Base-by-base conservation (phyloP, 2,888 invertebrate genomes). In the Drosophila kanekoi region DNA sequence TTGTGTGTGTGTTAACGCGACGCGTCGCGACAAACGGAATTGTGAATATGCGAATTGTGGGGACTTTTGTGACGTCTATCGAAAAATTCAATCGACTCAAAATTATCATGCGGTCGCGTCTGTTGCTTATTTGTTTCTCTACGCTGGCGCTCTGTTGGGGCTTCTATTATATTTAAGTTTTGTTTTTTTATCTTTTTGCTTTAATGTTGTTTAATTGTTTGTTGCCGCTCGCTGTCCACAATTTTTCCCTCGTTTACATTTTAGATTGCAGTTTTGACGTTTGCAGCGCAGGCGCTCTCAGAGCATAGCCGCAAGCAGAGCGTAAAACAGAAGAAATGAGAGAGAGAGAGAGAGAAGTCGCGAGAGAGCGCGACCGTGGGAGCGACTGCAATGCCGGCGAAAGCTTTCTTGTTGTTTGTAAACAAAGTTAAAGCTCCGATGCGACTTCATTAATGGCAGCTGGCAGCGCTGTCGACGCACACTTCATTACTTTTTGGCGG, bases 221-320 rank as follows among this genome's bases (percentile, higher is more conserved):
- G 56, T 41, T 48, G 58, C 44, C 48, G 44, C 56, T 49, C 59
- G 69, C 52, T 62, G 68, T 74, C 64, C 61, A 67, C 65, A 70
- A 74, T 64, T 83, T 77, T 70, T 71, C 78, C 49, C 69, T 87
- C 78, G 87, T 72, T 84, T 76, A 79, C 78, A 83, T 73, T 87
- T 65, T 77, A 51, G 68, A 72, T 59, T 86, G 81, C 84, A 83
- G 72, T 83, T 84, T 83, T 84, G 84, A 84, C 84, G 61, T 70
- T 86, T 88, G 69, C 43, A 52, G 89, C 89, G 84, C 89, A 78
- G 48, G 87, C 84, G 84, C 84, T 63, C 45, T 79, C 52, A 11
- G 35, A 49, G 14, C 28, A 8, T 23, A 41, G 6, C 18, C 3
- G 45, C 28, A 44, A 18, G 28, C 33, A 57, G 28, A 44, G 16